Evolutionary conservation across 1,140 invertebrate genomes (phyloP), one percentile per base, ranked within the genome.

Genomic region (Drosophila ambigua): DNA sequence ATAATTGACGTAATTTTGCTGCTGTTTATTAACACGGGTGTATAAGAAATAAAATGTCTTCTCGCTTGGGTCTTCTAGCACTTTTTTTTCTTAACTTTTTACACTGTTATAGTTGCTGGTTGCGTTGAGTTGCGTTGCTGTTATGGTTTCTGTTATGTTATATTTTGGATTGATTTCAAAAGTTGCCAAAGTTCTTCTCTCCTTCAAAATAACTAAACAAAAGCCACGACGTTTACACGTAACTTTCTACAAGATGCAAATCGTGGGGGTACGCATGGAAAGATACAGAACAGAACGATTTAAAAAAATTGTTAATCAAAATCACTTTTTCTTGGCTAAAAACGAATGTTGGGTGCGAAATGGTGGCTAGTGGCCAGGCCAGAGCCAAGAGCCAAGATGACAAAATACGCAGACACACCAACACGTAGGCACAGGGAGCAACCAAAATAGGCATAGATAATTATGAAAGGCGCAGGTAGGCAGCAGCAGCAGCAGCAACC

Each of bases 171-270:
- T 78, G 74, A 73, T 67, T 80, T 75, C 50, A 50, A 39, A 57
- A 77, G 83, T 88, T 83, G 72, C 83, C 84, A 88, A 88, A 82
- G 83, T 88, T 88, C 61, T 77, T 78, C 66, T 72, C 35, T 88
- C 58, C 60, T 85, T 87, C 62, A 90, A 87, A 85, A 79, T 85
- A 79, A 82, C 79, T 82, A 88, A 91, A 90, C 89, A 77, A 91
- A 91, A 91, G 89, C 89, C 90, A 91, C 90, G 90, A 91, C 79
- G 81, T 84, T 74, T 69, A 88, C 82, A 90, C 90, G 90, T 91
- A 91, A 91, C 90, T 91, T 90, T 91, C 90, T 91, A 88, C 26
- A 80, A 35, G 44, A 39, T 67, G 57, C 20, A 55, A 31, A 35
- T 78, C 20, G 43, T 60, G 41, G 46, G 43, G 35, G 57, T 51